Evolutionary conservation across 2,888 invertebrate genomes (phyloP), one percentile per base, ranked within the genome.

Genomic region (Chaitophorus viminalis): DNA sequence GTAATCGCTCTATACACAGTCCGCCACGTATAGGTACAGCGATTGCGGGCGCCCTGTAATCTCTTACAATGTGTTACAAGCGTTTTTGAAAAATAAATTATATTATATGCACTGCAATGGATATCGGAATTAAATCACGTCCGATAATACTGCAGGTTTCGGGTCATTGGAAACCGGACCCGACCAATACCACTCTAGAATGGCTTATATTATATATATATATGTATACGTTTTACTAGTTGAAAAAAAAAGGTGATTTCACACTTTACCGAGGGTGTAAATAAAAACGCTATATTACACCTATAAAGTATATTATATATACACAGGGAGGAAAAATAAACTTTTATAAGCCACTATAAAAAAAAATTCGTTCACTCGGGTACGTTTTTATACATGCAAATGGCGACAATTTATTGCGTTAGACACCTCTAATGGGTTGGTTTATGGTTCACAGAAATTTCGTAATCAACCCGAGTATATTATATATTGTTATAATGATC

Each of bases 261-360:
- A 74, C 86, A 52, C 72, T 86, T 70, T 78, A 86, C 78, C 68
- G 36, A 39, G 77, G 74, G 60, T 78, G 68, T 81, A 81, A 87
- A 87, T 87, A 87, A 86, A 86, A 86, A 81, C 79, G 72, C 72
- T 54, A 79, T 86, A 79, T 60, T 70, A 70, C 54, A 79, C 39
- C 60, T 60, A 79, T 86, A 70, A 86, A 86, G 85, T 52, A 39
- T 29, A 54, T n/a, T n/a, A n/a, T 39, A 39, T 31, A 25, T 33
- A 39, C 72, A 54, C 65, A n/a, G 74, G 11, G 54, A 25, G 78
- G n/a, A 84, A 31, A 46, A 21, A 78, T 36, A 74, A 33, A 25
- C 39, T 75, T 87, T 79, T 87, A 81, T 81, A 87, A 87, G 74
- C 74, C 29, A 31, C 72, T 31, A 39, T 72, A 79, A 79, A 86